Conservation (phyloP, 2,888 invertebrate genomes). For the Heteropelma amictum region DNA sequence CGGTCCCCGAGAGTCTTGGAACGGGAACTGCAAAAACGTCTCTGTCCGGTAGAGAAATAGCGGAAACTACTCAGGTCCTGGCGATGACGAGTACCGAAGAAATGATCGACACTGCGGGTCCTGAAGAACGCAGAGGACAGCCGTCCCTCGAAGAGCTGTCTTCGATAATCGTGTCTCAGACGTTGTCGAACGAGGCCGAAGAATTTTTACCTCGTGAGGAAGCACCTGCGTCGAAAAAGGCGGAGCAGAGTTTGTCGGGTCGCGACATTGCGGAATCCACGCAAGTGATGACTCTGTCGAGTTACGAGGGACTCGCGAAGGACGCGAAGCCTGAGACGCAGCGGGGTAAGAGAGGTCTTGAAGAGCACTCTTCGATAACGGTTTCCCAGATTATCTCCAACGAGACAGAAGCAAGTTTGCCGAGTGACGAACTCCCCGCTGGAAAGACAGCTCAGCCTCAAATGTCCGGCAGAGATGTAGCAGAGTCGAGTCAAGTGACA, state of each 20-base stretch:
- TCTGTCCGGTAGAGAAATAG: slow-evolving; percentile 72
- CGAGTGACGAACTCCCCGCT: slow-evolving; percentile 62
- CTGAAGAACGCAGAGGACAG: slow-evolving; percentile 67
- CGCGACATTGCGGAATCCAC: slow-evolving; percentile 70
- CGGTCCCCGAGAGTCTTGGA: slow-evolving; percentile 57
- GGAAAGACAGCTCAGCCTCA: slow-evolving; percentile 72
- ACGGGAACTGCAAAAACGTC: slow-evolving; percentile 66
- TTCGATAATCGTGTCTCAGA: slow-evolving; percentile 64
- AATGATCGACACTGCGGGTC: slow-evolving; percentile 59
- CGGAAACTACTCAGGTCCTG: slow-evolving; percentile 75
- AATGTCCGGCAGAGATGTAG: slow-evolving; percentile 70
- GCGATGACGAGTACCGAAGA: slow-evolving; percentile 66
- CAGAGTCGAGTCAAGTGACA: slow-evolving; percentile 65
- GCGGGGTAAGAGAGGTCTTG: slow-evolving; percentile 58
- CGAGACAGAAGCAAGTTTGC: slow-evolving; percentile 55
- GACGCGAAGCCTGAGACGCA: slow-evolving; percentile 46
- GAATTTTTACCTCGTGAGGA: slow-evolving; percentile 59
- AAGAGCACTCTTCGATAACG: slow-evolving; percentile 61
- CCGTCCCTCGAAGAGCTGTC: slow-evolving; percentile 64
- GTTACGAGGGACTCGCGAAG: slow-evolving; percentile 50
- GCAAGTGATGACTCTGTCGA: slow-evolving; percentile 62
- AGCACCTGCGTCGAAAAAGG: slow-evolving; percentile 63
- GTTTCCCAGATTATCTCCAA: slow-evolving; percentile 62
- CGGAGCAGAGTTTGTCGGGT: slow-evolving; percentile 66
- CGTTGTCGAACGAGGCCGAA: slow-evolving; percentile 64